phyloP scores from a whole-genome alignment of 2,888 invertebrate genomes.

The Rhabditoides inermis region DNA sequence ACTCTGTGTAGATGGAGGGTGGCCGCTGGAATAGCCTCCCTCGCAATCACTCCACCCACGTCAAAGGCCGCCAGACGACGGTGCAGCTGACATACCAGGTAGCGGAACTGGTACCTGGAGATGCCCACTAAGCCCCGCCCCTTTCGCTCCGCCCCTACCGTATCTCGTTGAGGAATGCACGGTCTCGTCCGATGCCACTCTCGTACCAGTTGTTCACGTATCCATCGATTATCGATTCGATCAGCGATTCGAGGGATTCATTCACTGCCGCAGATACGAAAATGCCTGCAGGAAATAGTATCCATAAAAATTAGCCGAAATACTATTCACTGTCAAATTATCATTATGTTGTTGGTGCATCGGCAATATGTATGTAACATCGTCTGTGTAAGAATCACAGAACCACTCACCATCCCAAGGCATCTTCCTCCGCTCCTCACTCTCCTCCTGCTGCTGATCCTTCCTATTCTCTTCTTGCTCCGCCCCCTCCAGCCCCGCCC shows the following conservation, averaged over 20 bases:
- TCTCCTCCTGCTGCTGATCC: background rate
- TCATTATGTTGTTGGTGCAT: too few species aligned
- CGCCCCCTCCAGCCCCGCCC: conserved; percentile 4
- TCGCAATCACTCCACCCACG: conserved; percentile 23
- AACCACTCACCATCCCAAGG: conserved; percentile 24
- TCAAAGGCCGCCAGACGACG: conserved; percentile 24
- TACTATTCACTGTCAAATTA: background rate
- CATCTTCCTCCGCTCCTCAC: conserved; percentile 13
- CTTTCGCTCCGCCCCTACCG: conserved; percentile 11
- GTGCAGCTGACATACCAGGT: conserved; percentile 25
- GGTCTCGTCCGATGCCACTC: conserved; percentile 37
- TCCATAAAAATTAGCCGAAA: too few species aligned
- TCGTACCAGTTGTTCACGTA: conserved; percentile 46
- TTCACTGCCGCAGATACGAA: conserved; percentile 24
- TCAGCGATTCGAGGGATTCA: conserved; percentile 34
- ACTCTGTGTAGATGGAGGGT: conserved; percentile 28
- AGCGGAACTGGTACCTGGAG: conserved; percentile 41
- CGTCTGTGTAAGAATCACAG: too few species aligned
- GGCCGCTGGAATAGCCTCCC: conserved; percentile 32
- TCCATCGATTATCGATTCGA: conserved; percentile 37
- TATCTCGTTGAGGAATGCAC: conserved; percentile 44
- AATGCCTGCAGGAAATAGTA: conserved; percentile 7
- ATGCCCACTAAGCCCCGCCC: background rate
- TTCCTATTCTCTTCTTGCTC: background rate
- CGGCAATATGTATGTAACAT: too few species aligned